Base-by-base conservation (phyloP, 2,797 vertebrate genomes). In the Dendrocincla tyrannina region DNA sequence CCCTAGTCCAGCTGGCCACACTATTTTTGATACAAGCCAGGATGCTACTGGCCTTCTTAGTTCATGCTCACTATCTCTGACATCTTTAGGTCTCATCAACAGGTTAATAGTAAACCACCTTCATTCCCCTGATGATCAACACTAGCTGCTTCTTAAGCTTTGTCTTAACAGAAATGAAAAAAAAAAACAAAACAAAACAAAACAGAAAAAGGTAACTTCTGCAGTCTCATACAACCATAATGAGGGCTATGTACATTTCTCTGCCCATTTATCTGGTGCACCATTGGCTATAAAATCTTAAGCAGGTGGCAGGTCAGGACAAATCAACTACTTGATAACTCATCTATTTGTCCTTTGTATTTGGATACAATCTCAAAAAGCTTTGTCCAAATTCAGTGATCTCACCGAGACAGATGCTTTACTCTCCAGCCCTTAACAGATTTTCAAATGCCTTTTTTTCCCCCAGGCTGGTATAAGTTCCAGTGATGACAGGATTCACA, bases 111-210 rank as follows among this genome's bases (percentile, higher is more conserved):
- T 41, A 67, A 67, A 46, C 22, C 47, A 74, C 37, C 27, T 63
- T 63, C 46, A 37, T 49, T 79, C 27, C 35, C 32, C 8, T n/a
- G n/a, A 62, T n/a, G 41, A 39, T 52, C 69, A 78, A 46, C 25
- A 42, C 24, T 66, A 70, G 55, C 11, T 85, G 35, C n/a, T 88
- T 44, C 58, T 69, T 63, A 56, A 81, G 27, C 33, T 80, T 41
- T 32, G 6, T 32, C 44, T 86, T 2, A 1, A 18, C 53, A 78
- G 60, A 1, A 1, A 0, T 74, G 35, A 17, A 53, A 44, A 76
- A 49, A 53, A 46, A 50, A 44, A 46, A 24, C n/a, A n/a, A n/a
- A n/a, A n/a, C n/a, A 44, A 76, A 49, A 53, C 39, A 50, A 44
- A 46, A 24, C 22, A 42, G 20, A 53, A 73, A 50, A 46, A 53